A percentile compares a stretch with the other conserved stretches of the same genome.
Evolutionary conservation across 64 coral and sea anemone genomes (phyloP).

Genomic region (Pocillopora verrucosa): DNA sequence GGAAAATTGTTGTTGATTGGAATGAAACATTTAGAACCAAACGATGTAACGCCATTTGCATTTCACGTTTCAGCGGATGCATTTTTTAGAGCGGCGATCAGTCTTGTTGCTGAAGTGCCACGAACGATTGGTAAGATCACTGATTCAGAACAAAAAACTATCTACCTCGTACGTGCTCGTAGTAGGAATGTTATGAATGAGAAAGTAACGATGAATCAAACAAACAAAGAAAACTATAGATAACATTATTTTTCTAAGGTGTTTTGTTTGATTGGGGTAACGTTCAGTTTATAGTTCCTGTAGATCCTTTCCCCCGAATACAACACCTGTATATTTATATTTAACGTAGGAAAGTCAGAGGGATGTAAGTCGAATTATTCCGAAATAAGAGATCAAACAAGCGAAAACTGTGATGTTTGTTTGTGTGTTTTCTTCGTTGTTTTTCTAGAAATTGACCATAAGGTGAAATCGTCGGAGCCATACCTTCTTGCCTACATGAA

Average conservation of each 20-base stretch:
- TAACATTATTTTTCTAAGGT: too few relatives aligned
- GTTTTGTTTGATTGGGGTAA: too few relatives aligned
- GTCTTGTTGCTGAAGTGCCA: slow-evolving; percentile 85
- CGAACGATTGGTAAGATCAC: slow-evolving; percentile 85
- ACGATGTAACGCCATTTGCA: neutral
- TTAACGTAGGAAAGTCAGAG: too few relatives aligned
- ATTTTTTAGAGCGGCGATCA: slow-evolving; percentile 87
- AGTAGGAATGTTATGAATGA: too few relatives aligned
- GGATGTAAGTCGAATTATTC: too few relatives aligned
- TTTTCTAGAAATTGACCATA: slow-evolving; percentile 86
- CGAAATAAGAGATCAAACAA: neutral
- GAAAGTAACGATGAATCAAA: too few relatives aligned
- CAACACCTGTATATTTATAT: too few relatives aligned
- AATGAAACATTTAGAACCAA: too few relatives aligned
- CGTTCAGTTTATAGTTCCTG: too few relatives aligned
- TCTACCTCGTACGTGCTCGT: neutral
- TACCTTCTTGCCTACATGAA: slow-evolving; percentile 85
- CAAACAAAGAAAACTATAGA: too few relatives aligned
- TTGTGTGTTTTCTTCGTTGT: neutral
- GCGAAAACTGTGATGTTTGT: neutral
- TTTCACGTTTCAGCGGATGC: slow-evolving; percentile 77
- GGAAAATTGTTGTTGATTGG: too few relatives aligned
- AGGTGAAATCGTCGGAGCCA: slow-evolving; percentile 81
- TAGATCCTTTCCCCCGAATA: too few relatives aligned
- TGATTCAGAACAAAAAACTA: neutral